Percentiles rank a stretch among this genome's conserved stretches.
Evolutionary conservation across 2,888 invertebrate genomes (phyloP).

Genomic region (Coelogynopora nodosa): DNA sequence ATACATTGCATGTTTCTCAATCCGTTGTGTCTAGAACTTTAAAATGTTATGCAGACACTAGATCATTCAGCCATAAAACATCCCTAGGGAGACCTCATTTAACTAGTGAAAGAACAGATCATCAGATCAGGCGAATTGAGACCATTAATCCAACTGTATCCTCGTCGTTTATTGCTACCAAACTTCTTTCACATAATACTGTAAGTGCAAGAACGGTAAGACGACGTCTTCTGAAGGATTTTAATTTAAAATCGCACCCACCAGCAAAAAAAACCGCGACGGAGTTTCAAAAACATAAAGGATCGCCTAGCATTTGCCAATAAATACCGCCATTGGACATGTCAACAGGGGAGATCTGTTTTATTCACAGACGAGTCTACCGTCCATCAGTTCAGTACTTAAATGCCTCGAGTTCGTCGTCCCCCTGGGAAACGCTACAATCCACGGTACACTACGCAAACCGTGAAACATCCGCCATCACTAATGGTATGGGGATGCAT

Average conservation of each 20-base stretch:
- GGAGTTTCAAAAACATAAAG: background rate
- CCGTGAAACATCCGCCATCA: constrained; percentile 1
- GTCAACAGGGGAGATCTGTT: background rate
- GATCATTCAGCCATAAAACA: background rate
- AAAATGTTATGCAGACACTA: background rate
- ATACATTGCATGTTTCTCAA: background rate
- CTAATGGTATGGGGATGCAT: constrained; percentile 23
- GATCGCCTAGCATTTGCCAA: background rate
- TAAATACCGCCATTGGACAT: background rate
- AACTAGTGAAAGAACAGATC: no score
- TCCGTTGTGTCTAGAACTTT: background rate
- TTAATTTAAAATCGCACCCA: background rate
- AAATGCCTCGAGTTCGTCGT: background rate
- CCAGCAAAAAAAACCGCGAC: background rate
- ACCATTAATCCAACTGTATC: no score
- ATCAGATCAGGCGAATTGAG: no score
- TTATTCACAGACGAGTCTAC: background rate
- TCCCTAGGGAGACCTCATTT: no score
- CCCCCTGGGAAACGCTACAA: background rate
- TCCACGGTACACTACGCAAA: background rate
- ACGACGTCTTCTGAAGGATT: constrained; percentile 18
- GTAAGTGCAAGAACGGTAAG: constrained; percentile 8
- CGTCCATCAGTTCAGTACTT: background rate
- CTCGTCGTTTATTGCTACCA: no score
- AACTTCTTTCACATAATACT: no score